Evolutionary conservation across 1,140 invertebrate genomes (phyloP).

Genomic region (Lepidurus arcticus): DNA sequence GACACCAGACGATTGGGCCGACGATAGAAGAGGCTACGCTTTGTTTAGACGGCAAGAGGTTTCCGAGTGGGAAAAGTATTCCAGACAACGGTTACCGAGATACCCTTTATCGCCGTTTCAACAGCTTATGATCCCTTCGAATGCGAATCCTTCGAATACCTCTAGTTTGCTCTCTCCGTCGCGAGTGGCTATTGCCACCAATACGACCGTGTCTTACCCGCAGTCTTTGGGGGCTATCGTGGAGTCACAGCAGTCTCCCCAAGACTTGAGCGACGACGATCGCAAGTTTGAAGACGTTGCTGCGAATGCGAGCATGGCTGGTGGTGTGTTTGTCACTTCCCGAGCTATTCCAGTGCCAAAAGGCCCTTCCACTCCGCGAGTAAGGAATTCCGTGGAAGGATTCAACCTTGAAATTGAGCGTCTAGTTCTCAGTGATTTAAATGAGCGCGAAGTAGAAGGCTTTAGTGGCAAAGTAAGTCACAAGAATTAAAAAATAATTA

Average conservation of each 20-base stretch:
- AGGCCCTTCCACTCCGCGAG: constrained; percentile 52
- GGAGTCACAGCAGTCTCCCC: constrained; percentile 35
- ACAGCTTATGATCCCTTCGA: constrained; percentile 21
- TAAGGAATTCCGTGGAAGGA: constrained; percentile 75
- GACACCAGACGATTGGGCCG: constrained; percentile 11
- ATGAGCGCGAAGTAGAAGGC: constrained; percentile 42
- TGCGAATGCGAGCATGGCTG: constrained; percentile 33
- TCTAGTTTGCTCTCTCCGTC: constrained; percentile 36
- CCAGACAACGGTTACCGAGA: constrained; percentile 1
- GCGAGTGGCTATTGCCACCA: constrained; percentile 27
- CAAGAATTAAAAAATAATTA: not conserved
- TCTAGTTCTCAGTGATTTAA: constrained; percentile 54
- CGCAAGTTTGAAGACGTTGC: constrained; percentile 34
- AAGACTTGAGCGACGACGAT: constrained; percentile 34
- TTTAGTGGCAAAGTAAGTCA: not conserved
- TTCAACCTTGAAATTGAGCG: constrained; percentile 77
- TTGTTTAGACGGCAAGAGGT: constrained; percentile 18
- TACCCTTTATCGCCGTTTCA: constrained; percentile 16
- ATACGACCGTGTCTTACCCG: constrained; percentile 19
- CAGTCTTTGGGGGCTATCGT: constrained; percentile 17
- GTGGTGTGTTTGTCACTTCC: constrained; percentile 34
- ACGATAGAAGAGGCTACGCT: constrained; percentile 18
- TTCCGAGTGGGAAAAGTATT: constrained; percentile 21
- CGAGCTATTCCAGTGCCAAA: constrained; percentile 53
- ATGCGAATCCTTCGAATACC: constrained; percentile 23